Conservation (phyloP, 1,140 invertebrate species). For the Triops cancriformis region DNA sequence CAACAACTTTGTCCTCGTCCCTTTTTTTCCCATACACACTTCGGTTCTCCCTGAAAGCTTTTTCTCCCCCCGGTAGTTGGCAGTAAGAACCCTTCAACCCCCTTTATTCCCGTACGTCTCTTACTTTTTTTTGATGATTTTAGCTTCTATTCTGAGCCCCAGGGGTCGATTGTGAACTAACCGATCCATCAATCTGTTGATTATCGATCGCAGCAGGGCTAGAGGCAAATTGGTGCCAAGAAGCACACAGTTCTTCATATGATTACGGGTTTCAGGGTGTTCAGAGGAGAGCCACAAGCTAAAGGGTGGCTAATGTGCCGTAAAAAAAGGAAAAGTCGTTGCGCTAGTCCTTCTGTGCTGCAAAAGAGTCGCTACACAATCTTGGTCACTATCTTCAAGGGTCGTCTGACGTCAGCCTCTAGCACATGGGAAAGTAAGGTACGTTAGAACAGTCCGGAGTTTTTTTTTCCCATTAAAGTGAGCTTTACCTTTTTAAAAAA, state of each 20-base stretch:
- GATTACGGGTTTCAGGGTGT: background rate
- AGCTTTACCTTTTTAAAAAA: too few relatives aligned
- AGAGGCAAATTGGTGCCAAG: constrained; percentile 5
- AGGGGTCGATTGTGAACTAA: constrained; percentile 1
- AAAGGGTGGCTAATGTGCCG: background rate
- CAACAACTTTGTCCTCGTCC: background rate
- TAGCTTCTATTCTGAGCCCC: background rate
- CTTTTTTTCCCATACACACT: background rate
- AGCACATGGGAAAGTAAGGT: background rate
- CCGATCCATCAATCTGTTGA: background rate
- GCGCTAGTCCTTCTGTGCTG: background rate
- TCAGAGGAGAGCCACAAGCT: background rate
- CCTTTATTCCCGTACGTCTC: background rate
- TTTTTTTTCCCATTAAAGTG: too few relatives aligned
- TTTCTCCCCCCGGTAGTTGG: background rate
- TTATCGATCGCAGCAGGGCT: background rate
- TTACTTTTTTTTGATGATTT: background rate
- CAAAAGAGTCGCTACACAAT: background rate
- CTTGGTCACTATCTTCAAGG: background rate
- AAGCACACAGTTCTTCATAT: constrained; percentile 6
- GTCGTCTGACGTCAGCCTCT: background rate
- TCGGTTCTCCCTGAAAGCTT: background rate
- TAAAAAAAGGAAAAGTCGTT: background rate
- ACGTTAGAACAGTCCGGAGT: background rate
- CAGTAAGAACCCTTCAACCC: background rate